phyloP scores from a whole-genome alignment of 2,797 vertebrate species.

The Hylomyscus alleni region DNA sequence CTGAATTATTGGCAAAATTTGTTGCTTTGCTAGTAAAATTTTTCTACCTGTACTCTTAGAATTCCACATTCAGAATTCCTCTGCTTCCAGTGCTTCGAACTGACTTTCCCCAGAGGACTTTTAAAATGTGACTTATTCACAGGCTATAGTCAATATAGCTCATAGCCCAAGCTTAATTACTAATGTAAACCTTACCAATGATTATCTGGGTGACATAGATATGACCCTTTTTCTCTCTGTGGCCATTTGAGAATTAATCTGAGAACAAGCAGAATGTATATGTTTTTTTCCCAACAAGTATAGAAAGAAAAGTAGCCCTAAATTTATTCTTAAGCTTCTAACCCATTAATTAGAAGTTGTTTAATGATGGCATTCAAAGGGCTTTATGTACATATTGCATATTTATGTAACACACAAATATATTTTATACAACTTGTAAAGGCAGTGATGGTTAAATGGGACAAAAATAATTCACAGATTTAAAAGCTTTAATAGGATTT shows the following conservation, averaged over 20 bases:
- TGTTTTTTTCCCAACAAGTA: conserved; percentile 2
- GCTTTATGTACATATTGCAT: not conserved
- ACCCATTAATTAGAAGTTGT: conserved; percentile 35
- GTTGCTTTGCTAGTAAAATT: not conserved
- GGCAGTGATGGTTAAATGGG: not conserved
- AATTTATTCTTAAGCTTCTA: not conserved
- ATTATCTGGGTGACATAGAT: not conserved
- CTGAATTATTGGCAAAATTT: not conserved
- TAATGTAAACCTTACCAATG: not conserved
- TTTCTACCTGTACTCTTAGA: not conserved
- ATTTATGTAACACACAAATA: not conserved
- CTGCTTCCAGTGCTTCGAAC: not conserved
- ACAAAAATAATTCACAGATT: not conserved
- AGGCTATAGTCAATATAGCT: not conserved
- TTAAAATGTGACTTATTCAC: conserved; percentile 18
- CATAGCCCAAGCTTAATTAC: not conserved
- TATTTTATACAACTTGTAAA: not conserved
- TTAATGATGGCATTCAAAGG: not conserved
- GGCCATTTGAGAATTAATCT: conserved; percentile 7
- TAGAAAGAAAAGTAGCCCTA: not conserved
- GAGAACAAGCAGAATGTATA: conserved; percentile 9
- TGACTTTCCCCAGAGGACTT: conserved; percentile 11
- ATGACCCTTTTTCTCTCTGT: not conserved
- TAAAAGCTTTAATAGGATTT: not conserved
- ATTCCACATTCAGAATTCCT: not conserved